These are phyloP conservation scores for Spizaetus ornatus DNA, from an alignment of 2,113 vertebrate genomes.

Conservation along the genomic window DNA sequence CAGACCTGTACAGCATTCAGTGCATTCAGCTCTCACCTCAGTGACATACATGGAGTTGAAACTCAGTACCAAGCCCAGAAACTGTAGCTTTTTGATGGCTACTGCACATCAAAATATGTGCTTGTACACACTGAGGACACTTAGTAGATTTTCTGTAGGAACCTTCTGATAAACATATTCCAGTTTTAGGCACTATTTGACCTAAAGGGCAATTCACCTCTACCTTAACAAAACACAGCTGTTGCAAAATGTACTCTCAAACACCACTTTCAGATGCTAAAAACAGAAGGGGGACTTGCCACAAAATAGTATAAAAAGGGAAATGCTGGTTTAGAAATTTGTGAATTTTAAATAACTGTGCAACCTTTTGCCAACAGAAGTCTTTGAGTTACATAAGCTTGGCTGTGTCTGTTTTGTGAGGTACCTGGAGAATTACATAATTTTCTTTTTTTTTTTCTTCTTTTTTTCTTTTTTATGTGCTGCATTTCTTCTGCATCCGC, in stretches of 20 bases:
- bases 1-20: background rate
- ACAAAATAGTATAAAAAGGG: background rate
- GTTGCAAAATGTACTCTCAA: background rate
- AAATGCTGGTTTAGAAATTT: background rate
- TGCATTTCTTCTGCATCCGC: background rate
- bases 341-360: background rate
- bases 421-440: background rate
- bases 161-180: background rate
- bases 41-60: background rate
- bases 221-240: background rate
- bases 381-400: background rate
- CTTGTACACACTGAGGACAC: background rate
- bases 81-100: background rate
- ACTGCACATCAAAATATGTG: background rate
- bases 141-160: background rate
- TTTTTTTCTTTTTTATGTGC: background rate
- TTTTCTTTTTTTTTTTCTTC: background rate
- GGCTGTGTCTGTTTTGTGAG: background rate
- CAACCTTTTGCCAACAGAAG: background rate
- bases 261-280: background rate
- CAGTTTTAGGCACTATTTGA: background rate
- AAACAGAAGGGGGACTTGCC: background rate
- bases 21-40: background rate
- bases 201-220: background rate
- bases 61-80: background rate